Base-by-base conservation (phyloP, 2,797 vertebrate genomes). In the Brachymystax lenok region DNA sequence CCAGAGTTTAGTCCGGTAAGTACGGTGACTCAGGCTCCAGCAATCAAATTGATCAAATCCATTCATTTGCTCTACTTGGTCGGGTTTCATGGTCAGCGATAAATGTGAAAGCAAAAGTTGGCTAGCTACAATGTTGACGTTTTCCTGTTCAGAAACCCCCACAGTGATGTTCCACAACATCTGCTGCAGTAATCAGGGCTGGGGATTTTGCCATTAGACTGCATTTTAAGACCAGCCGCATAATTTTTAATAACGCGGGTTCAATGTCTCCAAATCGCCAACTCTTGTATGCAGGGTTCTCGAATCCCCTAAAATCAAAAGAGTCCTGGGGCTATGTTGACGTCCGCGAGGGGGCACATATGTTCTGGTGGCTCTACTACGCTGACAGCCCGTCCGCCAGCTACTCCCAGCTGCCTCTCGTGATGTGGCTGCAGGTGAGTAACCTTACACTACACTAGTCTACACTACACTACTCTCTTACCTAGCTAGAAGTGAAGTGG, bases 311-410 rank as follows among this genome's bases (percentile, higher is more conserved):
- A 30, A 27, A 76, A 1, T 78, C 76, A 1, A 92, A 91, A 63
- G 96, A 99, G 77, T 76, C 77, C 0, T 99, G 98, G 98, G 89
- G 80, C 8, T 99, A 99, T 46, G 96, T 97, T 81, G 86, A 95
- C 0, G 95, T 99, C 52, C 94, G 97, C 6, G 91, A 90, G 27
- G 94, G 96, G 56, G 98, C 97, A 4, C 93, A 96, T 90, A 97
- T 99, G 95, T 99, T 99, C 90, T 99, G 98, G 98, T 99, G 98
- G 98, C 95, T 99, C 2, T 99, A 98, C 77, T 95, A 96, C 28
- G 93, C 96, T 2, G 91, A 94, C 66, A 92, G 83, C 69, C 87
- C 87, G 21, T 79, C 89, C 50, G 91, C 90, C 33, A 90, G 90
- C 77, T 94, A 93, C 90, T 86, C 88, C 4, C 87, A 96, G 2